A percentile compares a stretch with the other conserved stretches of the same genome.
phyloP scores from a whole-genome alignment of 2,888 invertebrate species.

The Athalia cordata region DNA sequence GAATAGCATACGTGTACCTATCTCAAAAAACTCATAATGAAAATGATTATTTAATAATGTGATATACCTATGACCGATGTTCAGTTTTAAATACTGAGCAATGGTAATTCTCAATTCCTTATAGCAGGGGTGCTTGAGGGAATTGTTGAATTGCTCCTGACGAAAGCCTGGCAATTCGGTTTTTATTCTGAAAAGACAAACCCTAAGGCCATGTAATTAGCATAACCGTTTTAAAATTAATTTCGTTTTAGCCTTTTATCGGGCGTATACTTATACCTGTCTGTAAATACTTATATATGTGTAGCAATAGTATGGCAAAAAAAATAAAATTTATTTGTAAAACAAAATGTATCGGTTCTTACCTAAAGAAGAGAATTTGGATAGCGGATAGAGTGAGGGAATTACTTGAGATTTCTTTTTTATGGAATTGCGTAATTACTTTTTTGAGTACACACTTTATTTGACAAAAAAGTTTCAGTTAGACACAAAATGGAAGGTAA shows the following conservation, averaged over 20 bases:
- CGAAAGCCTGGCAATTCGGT: slow-evolving; percentile 56
- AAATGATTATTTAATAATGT: not conserved
- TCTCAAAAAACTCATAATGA: too few relatives aligned
- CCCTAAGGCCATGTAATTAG: slow-evolving; percentile 55
- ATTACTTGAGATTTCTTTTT: slow-evolving; percentile 3
- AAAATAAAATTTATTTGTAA: slow-evolving; percentile 8
- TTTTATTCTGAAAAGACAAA: slow-evolving; percentile 49
- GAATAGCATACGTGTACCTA: too few relatives aligned
- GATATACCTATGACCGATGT: not conserved
- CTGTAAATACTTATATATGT: slow-evolving; percentile 19
- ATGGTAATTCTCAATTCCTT: slow-evolving; percentile 36
- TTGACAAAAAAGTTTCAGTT: slow-evolving; percentile 15
- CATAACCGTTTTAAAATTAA: not conserved
- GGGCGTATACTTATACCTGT: not conserved
- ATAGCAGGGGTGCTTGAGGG: not conserved
- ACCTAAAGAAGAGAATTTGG: not conserved
- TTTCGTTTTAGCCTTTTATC: not conserved
- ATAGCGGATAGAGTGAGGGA: slow-evolving; percentile 4
- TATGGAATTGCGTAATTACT: slow-evolving; percentile 4
- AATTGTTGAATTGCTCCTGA: slow-evolving; percentile 31
- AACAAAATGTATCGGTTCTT: not conserved
- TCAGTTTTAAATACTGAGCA: not conserved
- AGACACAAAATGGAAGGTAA: slow-evolving; percentile 15
- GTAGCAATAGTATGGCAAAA: slow-evolving; percentile 13
- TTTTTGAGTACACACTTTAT: slow-evolving; percentile 28